These are phyloP conservation scores for Hyposoter didymator DNA, from an alignment of 2,888 invertebrate genomes.

Conservation along the genomic window DNA sequence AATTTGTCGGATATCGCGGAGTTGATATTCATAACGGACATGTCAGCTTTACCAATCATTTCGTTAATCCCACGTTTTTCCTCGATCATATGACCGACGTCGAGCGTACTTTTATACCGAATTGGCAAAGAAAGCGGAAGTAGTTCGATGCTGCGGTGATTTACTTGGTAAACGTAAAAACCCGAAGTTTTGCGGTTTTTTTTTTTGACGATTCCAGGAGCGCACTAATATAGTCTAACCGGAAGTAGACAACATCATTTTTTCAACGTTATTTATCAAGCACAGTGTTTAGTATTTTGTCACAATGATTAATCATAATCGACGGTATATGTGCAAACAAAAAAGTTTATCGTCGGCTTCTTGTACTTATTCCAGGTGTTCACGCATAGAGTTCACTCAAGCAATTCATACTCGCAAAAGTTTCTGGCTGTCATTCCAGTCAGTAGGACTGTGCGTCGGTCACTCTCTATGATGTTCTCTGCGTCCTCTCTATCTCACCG, in stretches of 20 bases:
- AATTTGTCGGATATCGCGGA: slow-evolving; percentile 53
- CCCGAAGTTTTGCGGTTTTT: background rate
- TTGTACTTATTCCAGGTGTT: slow-evolving; percentile 21
- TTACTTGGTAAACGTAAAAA: background rate
- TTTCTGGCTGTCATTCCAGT: slow-evolving; percentile 46
- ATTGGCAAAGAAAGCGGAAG: background rate
- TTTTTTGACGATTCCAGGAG: background rate
- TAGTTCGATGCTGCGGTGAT: background rate
- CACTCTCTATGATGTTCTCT: slow-evolving; percentile 46
- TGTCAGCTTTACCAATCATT: slow-evolving; percentile 23
- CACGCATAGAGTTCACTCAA: slow-evolving; percentile 31
- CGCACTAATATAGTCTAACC: background rate
- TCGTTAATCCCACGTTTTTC: background rate
- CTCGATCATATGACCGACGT: background rate
- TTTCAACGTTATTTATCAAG: background rate
- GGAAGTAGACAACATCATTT: background rate
- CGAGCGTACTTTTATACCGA: background rate
- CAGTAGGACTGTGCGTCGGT: slow-evolving; percentile 50
- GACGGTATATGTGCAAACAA: background rate
- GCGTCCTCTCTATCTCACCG: slow-evolving; percentile 5
- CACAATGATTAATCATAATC: background rate
- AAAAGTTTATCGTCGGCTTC: background rate
- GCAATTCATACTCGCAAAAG: slow-evolving; percentile 42
- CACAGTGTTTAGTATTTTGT: background rate
- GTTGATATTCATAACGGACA: slow-evolving; percentile 45